Base-by-base conservation (phyloP, 2,888 invertebrate genomes). In the Thereva nobilitata region DNA sequence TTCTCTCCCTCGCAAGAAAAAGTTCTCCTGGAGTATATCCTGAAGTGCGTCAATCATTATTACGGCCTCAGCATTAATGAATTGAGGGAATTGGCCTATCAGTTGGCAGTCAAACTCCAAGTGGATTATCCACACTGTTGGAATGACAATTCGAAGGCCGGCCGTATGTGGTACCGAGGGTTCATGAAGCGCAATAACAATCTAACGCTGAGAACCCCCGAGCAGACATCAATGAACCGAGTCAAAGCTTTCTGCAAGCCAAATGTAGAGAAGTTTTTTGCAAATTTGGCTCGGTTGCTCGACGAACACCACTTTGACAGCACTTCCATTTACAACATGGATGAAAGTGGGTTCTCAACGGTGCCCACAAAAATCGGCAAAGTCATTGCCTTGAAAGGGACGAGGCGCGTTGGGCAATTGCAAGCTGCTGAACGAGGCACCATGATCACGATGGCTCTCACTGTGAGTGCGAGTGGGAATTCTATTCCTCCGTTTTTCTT, bases 191-290 rank as follows among this genome's bases (percentile, higher is more conserved):
- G 56, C 3, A 3, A 56, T 12, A 5, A 40, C 5, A 8, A 42
- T n/a, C 12, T 56, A 9, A 4, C 45, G 45, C 12, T 59, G 6
- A 40, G 59, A 5, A 59, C 44, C 10, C 59, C 49, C 7, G 55
- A 56, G 3, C 42, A 42, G 9, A 9, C 42, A 42, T 42, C 9
- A 12, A 23, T 45, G 38, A 82, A 84, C 66, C 67, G 70, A 8
- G 66, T 57, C 6, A 70, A 71, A 67, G 55, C 54, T 45, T 71
- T 71, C 55, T 59, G 54, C 54, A 52, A 35, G 35, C 10, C 34
- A 12, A 68, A 65, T 50, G 68, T 68, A 10, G 67, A 41, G 34
- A 7, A 35, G 37, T 67, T 67, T 55, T 67, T 64, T 37, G 12
- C 35, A 7, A 53, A 67, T 64, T 53, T 67, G 34, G n/a, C 10